Base-by-base conservation (phyloP, 2,797 vertebrate species). In the Oreortyx pictus region DNA sequence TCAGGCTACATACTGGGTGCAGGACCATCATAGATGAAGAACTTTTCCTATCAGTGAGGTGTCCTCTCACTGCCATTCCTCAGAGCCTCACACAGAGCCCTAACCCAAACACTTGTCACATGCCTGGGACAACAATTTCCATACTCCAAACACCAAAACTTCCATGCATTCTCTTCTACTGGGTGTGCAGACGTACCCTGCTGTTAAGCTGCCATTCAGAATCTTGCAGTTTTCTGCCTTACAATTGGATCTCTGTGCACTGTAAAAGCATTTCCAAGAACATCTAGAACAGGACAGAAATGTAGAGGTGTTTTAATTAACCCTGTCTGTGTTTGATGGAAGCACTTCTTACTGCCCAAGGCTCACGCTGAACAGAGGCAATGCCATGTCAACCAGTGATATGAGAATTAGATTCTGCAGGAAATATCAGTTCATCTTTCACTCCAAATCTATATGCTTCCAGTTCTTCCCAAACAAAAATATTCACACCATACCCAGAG, bases 1-100 rank as follows among this genome's bases (percentile, higher is more conserved):
- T 60, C 43, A 62, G 35, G 2, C 23, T 35, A 9, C 18, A 44
- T 25, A 1, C 0, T 6, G 24, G 3, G 0, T 7, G 31, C 19
- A 65, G 56, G 0, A 5, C 46, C 64, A 29, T 20, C 66, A 75
- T 52, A 68, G 39, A 19, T 23, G 18, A 77, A 35, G 20, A 46
- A 68, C n/a, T 66, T 47, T 86, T 47, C 20, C 44, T n/a, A 35
- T 14, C 50, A 8, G 10, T 6, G 18, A 43, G 5, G 41, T 52
- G 31, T 56, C 35, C 11, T 85, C 41, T 78, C 39, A 7, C 64
- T 50, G 9, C 35, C 14, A 1, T 15, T 29, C 5, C 11, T 64
- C 47, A 31, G 44, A n/a, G 9, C 14, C 23, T 35, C 4, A 0
- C 7, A 35, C 22, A 64, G 76, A 82, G 77, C 14, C 4, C 14